Evolutionary conservation across 2,797 vertebrate genomes (phyloP).

Genomic region (Falco peregrinus): DNA sequence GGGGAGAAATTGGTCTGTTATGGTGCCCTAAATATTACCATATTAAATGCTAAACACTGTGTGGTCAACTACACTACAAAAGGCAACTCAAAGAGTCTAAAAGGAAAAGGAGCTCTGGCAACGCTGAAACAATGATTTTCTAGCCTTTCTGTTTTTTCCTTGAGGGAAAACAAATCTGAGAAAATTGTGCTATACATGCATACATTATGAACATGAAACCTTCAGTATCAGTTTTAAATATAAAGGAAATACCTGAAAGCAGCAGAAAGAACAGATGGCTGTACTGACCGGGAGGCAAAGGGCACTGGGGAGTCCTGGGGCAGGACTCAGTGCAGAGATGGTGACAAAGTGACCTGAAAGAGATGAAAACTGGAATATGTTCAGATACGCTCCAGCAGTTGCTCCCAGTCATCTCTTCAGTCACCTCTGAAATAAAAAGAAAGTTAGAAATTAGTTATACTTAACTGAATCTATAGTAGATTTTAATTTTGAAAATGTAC

Average conservation of each 20-base stretch:
- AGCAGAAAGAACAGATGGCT: neutral
- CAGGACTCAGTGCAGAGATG: neutral
- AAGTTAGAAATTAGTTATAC: neutral
- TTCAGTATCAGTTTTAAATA: neutral
- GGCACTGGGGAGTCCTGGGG: neutral
- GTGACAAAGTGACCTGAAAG: neutral
- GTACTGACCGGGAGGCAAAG: neutral
- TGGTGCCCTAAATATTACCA: neutral
- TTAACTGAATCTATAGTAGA: neutral
- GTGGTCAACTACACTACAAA: neutral
- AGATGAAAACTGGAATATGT: neutral
- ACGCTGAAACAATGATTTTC: neutral
- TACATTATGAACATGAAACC: neutral
- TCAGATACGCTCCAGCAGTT: neutral
- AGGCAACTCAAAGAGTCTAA: neutral
- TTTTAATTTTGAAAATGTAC: neutral
- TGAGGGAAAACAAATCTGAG: neutral
- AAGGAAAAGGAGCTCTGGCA: neutral
- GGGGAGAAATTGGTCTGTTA: neutral
- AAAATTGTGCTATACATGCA: neutral
- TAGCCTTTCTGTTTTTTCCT: neutral
- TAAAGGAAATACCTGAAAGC: neutral
- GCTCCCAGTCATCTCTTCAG: neutral
- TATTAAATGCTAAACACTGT: neutral
- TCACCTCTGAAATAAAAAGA: constrained; percentile 20